Conservation (phyloP, 2,888 invertebrate species). For the Pterostichus niger region DNA sequence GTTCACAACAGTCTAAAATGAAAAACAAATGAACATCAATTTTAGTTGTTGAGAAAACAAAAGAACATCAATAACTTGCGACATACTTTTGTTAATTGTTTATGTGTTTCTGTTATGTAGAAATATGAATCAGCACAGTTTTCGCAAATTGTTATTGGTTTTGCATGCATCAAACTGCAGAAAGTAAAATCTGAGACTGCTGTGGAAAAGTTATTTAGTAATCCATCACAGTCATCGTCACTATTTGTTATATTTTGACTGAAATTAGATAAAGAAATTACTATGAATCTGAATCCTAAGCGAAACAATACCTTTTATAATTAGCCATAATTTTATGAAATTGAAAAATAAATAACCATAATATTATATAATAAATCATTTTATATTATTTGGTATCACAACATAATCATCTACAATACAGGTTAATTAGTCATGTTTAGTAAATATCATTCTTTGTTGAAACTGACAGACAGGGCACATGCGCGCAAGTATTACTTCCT, state of each 20-base stretch:
- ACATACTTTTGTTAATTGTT: constrained; percentile 77
- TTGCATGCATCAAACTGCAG: constrained; percentile 81
- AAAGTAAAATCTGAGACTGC: constrained; percentile 80
- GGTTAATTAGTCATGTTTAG: constrained; percentile 27
- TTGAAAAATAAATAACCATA: constrained; percentile 35
- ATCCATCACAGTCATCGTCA: constrained; percentile 28
- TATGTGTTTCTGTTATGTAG: constrained; percentile 78
- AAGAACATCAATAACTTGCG: constrained; percentile 28
- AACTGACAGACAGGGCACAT: neutral
- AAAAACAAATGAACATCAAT: constrained; percentile 39
- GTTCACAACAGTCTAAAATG: constrained; percentile 75
- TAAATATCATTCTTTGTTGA: constrained; percentile 9
- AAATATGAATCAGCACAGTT: constrained; percentile 80
- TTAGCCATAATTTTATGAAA: constrained; percentile 33
- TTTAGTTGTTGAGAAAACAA: neutral
- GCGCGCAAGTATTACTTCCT: neutral
- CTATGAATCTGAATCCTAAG: neutral
- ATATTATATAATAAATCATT: constrained; percentile 54
- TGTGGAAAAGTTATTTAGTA: constrained; percentile 77
- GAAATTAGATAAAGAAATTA: constrained; percentile 1
- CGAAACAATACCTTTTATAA: constrained; percentile 2
- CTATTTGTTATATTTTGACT: constrained; percentile 20
- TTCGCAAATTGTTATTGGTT: constrained; percentile 82
- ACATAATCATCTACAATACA: neutral
- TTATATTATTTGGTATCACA: constrained; percentile 13